These are phyloP conservation scores for Zaprionus camerounensis DNA, from an alignment of 1,140 invertebrate genomes.

Conservation along the genomic window DNA sequence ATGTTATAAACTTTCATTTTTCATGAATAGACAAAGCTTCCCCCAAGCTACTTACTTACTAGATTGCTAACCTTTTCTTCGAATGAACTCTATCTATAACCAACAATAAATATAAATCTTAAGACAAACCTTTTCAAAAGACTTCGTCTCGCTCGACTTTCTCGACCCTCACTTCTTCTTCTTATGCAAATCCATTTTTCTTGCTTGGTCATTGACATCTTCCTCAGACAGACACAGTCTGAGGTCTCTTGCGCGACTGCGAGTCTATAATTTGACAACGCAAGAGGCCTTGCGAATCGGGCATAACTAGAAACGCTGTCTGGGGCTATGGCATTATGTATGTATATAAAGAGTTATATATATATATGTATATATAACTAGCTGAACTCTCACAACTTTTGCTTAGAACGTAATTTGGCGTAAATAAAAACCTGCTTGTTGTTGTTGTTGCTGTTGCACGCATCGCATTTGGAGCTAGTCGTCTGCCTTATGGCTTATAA, in stretches of 20 bases:
- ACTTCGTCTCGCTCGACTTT: constrained; percentile 8
- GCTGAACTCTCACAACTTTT: constrained; percentile 32
- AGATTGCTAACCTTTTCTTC: background rate
- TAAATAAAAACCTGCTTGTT: constrained; percentile 47
- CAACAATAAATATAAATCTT: background rate
- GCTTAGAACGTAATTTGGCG: constrained; percentile 56
- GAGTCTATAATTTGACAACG: constrained; percentile 25
- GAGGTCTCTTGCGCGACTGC: background rate
- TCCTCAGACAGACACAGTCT: background rate
- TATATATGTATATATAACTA: constrained; percentile 16
- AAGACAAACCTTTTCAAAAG: background rate
- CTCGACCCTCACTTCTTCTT: constrained; percentile 1
- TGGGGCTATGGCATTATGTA: background rate
- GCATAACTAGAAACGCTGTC: constrained; percentile 22
- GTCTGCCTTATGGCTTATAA: constrained; percentile 1
- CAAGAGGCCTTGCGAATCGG: constrained; percentile 21
- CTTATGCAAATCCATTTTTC: constrained; percentile 29
- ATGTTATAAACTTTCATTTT: constrained; percentile 1
- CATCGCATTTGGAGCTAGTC: constrained; percentile 35
- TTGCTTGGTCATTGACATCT: constrained; percentile 40
- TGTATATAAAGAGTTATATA: constrained; percentile 2
- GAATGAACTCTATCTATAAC: background rate
- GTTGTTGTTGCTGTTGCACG: constrained; percentile 44
- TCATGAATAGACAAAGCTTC: background rate
- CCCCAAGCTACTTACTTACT: background rate